Conservation (phyloP, 2,888 invertebrate genomes). For the Calliphora vomitoria region DNA sequence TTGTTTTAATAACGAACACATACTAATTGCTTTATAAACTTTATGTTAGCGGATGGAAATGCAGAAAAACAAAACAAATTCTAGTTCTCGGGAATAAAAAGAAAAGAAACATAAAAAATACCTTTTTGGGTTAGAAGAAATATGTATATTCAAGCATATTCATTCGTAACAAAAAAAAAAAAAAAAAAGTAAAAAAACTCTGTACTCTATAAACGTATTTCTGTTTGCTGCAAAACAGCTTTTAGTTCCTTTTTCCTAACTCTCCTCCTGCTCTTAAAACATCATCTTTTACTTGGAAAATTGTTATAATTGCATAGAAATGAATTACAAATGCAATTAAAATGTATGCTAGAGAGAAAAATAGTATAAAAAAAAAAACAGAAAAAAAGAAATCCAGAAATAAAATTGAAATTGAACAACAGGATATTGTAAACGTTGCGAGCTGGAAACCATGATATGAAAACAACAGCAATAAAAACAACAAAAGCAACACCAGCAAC, state of each 20-base stretch:
- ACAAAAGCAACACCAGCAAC: constrained; percentile 19
- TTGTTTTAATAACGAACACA: not conserved
- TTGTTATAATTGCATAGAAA: constrained; percentile 81
- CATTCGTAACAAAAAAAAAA: constrained; percentile 29
- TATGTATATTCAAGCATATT: not conserved
- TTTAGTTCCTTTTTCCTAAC: constrained; percentile 34
- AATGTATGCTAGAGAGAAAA: constrained; percentile 68
- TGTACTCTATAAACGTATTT: constrained; percentile 21
- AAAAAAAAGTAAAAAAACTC: constrained; percentile 5
- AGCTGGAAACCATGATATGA: constrained; percentile 31
- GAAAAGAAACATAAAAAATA: not conserved
- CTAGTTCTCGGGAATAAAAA: not conserved
- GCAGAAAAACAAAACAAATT: constrained; percentile 20
- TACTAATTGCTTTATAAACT: constrained; percentile 81
- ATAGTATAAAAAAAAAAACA: not conserved
- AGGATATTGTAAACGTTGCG: constrained; percentile 62
- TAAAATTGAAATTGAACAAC: constrained; percentile 61
- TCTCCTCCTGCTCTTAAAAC: constrained; percentile 54
- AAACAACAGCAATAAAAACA: constrained; percentile 5
- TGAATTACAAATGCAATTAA: constrained; percentile 83
- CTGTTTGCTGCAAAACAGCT: not conserved
- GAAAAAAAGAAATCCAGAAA: constrained; percentile 13
- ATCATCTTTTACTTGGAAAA: constrained; percentile 78
- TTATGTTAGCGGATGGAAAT: constrained; percentile 68
- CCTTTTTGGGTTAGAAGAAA: not conserved